Evolutionary conservation across 2,797 vertebrate genomes (phyloP), one percentile per base, ranked within the genome.

Genomic region (Antennarius maculatus): DNA sequence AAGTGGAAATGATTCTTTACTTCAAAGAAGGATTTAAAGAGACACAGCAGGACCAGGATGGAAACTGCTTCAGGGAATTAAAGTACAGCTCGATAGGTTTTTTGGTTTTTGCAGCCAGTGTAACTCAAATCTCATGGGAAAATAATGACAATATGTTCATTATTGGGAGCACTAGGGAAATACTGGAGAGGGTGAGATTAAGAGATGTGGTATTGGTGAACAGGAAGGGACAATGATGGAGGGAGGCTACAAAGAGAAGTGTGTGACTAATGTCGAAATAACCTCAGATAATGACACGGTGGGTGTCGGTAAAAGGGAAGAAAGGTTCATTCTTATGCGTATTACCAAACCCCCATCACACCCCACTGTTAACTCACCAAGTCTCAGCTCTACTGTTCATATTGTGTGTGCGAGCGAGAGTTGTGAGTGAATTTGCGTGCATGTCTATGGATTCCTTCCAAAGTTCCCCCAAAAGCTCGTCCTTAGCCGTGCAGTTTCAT

Each of bases 211-310:
- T 85, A 86, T 79, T 75, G 69, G 69, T 81, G 85, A 83, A 77
- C 81, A 82, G 84, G 84, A 85, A 87, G 74, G 74, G 67, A 79
- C 75, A 73, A 57, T 28, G 69, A 71, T 70, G 62, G 77, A 43
- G 43, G 70, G 82, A 81, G 77, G 71, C 60, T 50, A 52, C 51
- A 62, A 71, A 84, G 76, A 89, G 81, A 86, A 84, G 86, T 83
- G 81, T 79, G 87, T 86, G 87, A 91, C 88, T 86, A 88, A 92
- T 72, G 74, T 88, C 42, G 42, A 83, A 89, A 82, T 76, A 80
- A 69, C 76, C 72, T 72, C 17, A 79, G 73, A 89, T 88, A 91
- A 91, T 83, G 79, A 88, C 88, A 79, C 86, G 0, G 86, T 76
- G 74, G 89, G 87, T 84, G 87, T 83, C 68, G 70, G 61, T 37